These are phyloP conservation scores for Numenius phaeopus DNA, from an alignment of 2,797 vertebrate species.

Conservation along the genomic window DNA sequence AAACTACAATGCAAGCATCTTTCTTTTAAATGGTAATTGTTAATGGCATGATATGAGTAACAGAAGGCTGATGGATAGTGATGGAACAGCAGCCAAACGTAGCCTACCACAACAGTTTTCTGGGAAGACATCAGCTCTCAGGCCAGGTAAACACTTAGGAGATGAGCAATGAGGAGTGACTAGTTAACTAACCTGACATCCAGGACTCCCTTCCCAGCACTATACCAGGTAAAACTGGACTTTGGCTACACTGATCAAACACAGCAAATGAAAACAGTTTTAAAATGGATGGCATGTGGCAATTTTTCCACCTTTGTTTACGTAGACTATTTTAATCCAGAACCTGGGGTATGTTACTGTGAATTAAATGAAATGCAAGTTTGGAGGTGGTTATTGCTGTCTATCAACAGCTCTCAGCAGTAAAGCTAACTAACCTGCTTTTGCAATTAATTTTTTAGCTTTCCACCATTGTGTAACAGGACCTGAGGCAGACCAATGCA, in stretches of 20 bases:
- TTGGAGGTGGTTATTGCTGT: neutral
- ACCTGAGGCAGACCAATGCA: neutral
- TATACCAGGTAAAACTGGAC: neutral
- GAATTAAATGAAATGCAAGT: neutral
- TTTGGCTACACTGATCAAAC: neutral
- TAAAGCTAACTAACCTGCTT: neutral
- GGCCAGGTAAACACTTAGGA: neutral
- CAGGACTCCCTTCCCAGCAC: neutral
- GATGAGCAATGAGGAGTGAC: neutral
- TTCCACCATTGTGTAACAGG: neutral
- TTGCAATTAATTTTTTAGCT: neutral
- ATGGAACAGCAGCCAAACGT: neutral
- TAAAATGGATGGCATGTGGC: neutral
- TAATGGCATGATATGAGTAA: neutral
- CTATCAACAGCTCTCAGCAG: neutral
- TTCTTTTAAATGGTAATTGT: neutral
- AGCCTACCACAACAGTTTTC: rapidly evolving
- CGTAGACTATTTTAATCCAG: neutral
- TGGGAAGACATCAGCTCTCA: neutral
- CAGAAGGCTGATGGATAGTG: neutral
- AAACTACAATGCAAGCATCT: rapidly evolving
- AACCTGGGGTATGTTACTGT: neutral
- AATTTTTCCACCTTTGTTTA: neutral
- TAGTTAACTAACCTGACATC: neutral
- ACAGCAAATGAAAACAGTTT: neutral